Base-by-base conservation (phyloP, 2,797 vertebrate species). In the Babyrousa celebensis region DNA sequence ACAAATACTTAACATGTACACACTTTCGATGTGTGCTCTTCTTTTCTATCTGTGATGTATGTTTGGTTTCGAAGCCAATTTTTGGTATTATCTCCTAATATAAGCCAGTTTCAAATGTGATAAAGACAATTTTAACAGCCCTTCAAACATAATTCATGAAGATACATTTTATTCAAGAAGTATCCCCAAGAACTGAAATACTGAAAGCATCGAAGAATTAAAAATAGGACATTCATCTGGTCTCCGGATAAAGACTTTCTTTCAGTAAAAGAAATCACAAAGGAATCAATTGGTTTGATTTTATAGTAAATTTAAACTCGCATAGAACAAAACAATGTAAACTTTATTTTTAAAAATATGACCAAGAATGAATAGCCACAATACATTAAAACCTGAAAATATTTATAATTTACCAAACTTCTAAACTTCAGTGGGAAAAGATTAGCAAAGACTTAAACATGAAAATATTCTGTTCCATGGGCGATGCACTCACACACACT, bases 191-290 rank as follows among this genome's bases (percentile, higher is more conserved):
- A 79, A 32, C 20, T 48, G 12, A 87, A 95, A 79, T 32, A 63
- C 0, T 82, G 6, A 87, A 89, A 78, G 65, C 11, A 65, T 29
- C 62, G 83, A 93, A 71, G n/a, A 77, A 91, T 43, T 52, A 71
- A 91, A 71, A 63, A 77, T 25, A 77, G 5, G 63, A 54, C 79
- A n/a, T 56, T 89, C 48, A 74, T 29, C 5, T 48, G 20, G 6
- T 36, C 5, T 72, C 9, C 52, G 20, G n/a, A 70, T 62, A 10
- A 79, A 52, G 10, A 72, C 86, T 79, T 86, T 88, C 32, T 82
- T 83, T 85, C 14, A 91, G 62, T 83, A 15, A 79, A 94, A 95
- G 27, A 77, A 91, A 77, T 82, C 70, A 75, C 21, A 60, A 70
- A 91, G 6, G 20, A 68, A 93, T 52, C 52, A 87, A 70, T 9